phyloP scores from a whole-genome alignment of 2,797 vertebrate species.

The Masticophis lateralis region DNA sequence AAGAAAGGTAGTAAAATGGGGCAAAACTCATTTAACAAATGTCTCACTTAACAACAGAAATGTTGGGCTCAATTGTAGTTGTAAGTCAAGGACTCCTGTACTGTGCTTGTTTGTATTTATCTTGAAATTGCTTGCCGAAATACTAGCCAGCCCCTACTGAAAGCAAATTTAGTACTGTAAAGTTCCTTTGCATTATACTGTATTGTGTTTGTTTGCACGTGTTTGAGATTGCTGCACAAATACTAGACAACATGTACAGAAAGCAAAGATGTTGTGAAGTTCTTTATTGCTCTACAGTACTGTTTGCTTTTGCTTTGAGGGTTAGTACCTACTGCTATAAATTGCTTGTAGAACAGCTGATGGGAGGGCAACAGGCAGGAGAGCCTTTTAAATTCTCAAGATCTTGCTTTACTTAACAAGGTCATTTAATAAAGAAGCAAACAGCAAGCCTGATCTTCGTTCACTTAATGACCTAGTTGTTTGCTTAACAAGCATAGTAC shows the following conservation, averaged over 20 bases:
- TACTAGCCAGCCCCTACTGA: background rate
- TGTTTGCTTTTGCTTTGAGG: background rate
- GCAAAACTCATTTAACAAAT: too few relatives aligned
- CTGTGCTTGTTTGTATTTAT: background rate
- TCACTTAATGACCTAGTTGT: background rate
- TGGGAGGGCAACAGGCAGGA: background rate
- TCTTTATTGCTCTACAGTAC: background rate
- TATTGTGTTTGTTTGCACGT: background rate
- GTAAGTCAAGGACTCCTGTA: background rate
- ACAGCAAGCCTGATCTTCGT: background rate
- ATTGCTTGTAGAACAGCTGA: background rate
- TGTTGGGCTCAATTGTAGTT: too few relatives aligned
- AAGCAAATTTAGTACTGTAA: background rate
- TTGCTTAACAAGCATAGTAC: background rate
- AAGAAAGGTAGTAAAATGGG: too few relatives aligned
- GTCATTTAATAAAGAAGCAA: background rate
- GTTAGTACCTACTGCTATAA: background rate
- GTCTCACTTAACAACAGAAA: too few relatives aligned
- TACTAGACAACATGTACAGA: background rate
- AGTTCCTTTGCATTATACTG: background rate
- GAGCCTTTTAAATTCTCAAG: too few relatives aligned
- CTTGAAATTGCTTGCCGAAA: background rate
- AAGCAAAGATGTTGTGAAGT: background rate
- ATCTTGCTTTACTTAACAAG: too few relatives aligned
- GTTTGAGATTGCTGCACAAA: background rate